phyloP scores from a whole-genome alignment of 2,797 vertebrate species.

The Myripristis murdjan region DNA sequence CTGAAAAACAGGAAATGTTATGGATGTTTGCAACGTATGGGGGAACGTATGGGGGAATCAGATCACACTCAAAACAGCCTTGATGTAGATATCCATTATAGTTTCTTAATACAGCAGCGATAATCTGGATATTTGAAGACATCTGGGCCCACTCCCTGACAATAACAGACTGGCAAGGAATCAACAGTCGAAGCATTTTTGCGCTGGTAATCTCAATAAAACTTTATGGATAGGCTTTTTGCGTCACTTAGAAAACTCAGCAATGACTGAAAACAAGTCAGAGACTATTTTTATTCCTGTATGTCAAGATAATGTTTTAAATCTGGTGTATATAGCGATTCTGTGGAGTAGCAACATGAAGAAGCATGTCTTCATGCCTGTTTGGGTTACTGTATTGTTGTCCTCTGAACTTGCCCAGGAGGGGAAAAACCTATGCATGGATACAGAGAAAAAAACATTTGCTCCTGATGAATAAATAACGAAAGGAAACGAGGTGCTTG shows the following conservation, averaged over 20 bases:
- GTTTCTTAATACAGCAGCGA: conserved; percentile 42
- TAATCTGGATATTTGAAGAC: conserved; percentile 50
- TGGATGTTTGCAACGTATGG: conserved; percentile 39
- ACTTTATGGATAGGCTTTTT: conserved; percentile 41
- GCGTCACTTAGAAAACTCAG: conserved; percentile 48
- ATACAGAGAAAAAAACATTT: conserved; percentile 78
- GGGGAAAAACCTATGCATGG: conserved; percentile 45
- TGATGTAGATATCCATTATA: conserved; percentile 31
- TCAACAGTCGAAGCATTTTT: conserved; percentile 54
- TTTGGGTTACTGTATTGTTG: conserved; percentile 46
- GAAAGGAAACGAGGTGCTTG: conserved; percentile 74
- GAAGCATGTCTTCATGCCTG: conserved; percentile 24
- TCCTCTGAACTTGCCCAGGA: conserved; percentile 47
- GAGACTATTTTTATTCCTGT: conserved; percentile 38
- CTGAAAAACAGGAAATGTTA: conserved; percentile 5
- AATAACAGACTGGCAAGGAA: conserved; percentile 57
- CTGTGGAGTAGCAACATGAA: conserved; percentile 21
- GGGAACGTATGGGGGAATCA: conserved; percentile 28
- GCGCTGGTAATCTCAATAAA: conserved; percentile 62
- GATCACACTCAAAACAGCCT: conserved; percentile 43
- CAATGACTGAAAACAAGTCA: conserved; percentile 60
- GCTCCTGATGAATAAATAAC: conserved; percentile 84
- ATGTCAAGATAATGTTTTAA: conserved; percentile 42
- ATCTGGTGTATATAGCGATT: conserved; percentile 22
- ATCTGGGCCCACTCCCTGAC: conserved; percentile 29